Evolutionary conservation across 2,113 vertebrate species (phyloP).

Genomic region (Hippoglossus stenolepis): DNA sequence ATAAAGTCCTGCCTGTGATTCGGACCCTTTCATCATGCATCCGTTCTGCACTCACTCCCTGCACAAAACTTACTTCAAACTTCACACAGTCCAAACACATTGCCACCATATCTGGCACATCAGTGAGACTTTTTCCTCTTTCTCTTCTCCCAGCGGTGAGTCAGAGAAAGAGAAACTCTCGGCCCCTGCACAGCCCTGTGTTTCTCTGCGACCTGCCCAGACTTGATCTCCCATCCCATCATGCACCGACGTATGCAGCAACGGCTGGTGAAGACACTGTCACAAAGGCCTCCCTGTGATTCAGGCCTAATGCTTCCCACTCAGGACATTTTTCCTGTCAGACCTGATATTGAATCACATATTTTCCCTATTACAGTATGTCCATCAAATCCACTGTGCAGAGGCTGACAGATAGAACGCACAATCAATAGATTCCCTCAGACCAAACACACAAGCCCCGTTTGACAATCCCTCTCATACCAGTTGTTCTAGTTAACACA

Average conservation of each 20-base stretch:
- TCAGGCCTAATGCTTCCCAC: not conserved
- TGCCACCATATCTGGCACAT: slow-evolving; percentile 4
- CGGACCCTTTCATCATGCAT: not conserved
- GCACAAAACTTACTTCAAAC: not conserved
- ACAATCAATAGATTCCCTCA: slow-evolving; percentile 37
- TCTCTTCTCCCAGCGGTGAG: slow-evolving; percentile 1
- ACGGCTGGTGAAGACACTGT: slow-evolving; percentile 21
- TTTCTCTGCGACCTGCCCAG: slow-evolving; percentile 54
- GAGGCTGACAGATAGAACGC: not conserved
- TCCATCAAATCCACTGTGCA: not conserved
- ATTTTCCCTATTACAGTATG: not conserved
- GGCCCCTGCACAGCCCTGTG: slow-evolving; percentile 15
- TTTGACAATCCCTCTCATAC: slow-evolving; percentile 44
- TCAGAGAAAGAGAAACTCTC: slow-evolving; percentile 31
- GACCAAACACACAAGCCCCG: not conserved
- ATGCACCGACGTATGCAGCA: not conserved
- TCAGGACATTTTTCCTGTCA: slow-evolving; percentile 24
- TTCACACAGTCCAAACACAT: slow-evolving; percentile 26
- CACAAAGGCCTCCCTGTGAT: slow-evolving; percentile 35
- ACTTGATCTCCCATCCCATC: slow-evolving; percentile 46
- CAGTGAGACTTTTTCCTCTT: slow-evolving; percentile 9
- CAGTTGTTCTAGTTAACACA: slow-evolving; percentile 52
- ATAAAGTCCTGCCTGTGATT: not conserved
- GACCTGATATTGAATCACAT: slow-evolving; percentile 28
- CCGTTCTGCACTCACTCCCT: not conserved